Evolutionary conservation across 2,113 vertebrate species (phyloP).

Genomic region (Greenwoodochromis staneri): DNA sequence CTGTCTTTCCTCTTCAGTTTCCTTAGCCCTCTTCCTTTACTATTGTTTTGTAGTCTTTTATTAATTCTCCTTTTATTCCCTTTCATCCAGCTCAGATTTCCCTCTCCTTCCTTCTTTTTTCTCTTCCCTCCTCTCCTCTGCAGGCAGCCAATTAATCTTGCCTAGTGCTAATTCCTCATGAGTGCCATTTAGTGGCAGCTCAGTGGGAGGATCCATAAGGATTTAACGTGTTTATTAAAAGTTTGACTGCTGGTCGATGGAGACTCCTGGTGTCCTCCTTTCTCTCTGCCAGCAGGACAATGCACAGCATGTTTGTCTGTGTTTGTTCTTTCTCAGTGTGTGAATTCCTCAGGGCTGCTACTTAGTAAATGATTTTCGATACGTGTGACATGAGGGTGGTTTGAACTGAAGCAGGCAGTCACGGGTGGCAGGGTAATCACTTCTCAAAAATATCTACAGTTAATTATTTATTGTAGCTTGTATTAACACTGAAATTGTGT

Average conservation of each 20-base stretch:
- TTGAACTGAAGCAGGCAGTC: constrained; percentile 2
- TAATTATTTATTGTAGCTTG: not conserved
- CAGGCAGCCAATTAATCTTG: constrained; percentile 54
- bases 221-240: constrained; percentile 66
- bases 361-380: constrained; percentile 44
- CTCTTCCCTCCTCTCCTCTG: not conserved
- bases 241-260: constrained; percentile 52
- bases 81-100: not conserved
- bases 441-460: not conserved
- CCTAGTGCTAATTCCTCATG: constrained; percentile 49
- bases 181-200: constrained; percentile 47
- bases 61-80: not conserved
- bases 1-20: not conserved
- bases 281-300: constrained; percentile 38
- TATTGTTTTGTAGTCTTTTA: not conserved
- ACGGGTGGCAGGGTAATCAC: not conserved
- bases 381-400: constrained; percentile 13
- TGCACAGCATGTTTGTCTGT: not conserved
- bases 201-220: constrained; percentile 52
- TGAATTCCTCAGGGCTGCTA: constrained; percentile 24
- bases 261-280: constrained; percentile 9
- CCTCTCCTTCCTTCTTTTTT: not conserved
- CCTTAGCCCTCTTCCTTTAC: not conserved
- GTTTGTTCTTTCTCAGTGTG: not conserved
- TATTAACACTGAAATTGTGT: not conserved